Base-by-base conservation (phyloP, 2,113 vertebrate species). In the Gallinago media region DNA sequence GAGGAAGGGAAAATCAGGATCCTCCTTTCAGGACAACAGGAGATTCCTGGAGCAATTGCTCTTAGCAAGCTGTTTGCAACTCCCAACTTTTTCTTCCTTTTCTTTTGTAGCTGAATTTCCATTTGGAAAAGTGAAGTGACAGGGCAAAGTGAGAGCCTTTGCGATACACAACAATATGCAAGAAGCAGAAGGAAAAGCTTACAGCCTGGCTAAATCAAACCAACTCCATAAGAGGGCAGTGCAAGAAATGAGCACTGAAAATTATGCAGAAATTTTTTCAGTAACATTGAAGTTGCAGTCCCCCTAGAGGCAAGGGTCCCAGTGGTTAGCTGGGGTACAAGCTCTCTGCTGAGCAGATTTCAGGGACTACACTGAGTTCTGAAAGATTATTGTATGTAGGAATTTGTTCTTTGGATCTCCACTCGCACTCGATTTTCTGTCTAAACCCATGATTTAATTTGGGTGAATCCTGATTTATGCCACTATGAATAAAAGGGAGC, bases 381-480 rank as follows among this genome's bases (percentile, higher is more conserved):
- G 7, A 76, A 65, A 49, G 55, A 59, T 92, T 91, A 54, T 16
- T 61, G 17, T 62, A 47, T 34, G 26, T 11, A 54, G 58, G 9
- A 88, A 94, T 92, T 85, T 78, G 32, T 73, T 74, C 81, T 93
- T 92, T 84, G 83, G 23, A 40, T 68, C 65, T 85, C 46, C 5
- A 46, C 52, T 93, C 27, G 31, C 27, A 25, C 62, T 89, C 11
- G 19, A 86, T 96, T 97, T 92, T 83, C 68, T 81, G 44, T 79
- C 61, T 82, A 79, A 91, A 92, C 19, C 29, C 27, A 12, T 50
- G 44, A 90, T 67, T 94, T 82, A 32, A 11, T 92, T 74, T 85
- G 61, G 10, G 36, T 87, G 82, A 92, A 85, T 79, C 75, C 29
- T 96, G 70, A 84, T 94, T 95, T 94, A 84, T 77, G 29, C 40